phyloP scores from a whole-genome alignment of 2,797 vertebrate genomes.

The Luscinia megarhynchos region DNA sequence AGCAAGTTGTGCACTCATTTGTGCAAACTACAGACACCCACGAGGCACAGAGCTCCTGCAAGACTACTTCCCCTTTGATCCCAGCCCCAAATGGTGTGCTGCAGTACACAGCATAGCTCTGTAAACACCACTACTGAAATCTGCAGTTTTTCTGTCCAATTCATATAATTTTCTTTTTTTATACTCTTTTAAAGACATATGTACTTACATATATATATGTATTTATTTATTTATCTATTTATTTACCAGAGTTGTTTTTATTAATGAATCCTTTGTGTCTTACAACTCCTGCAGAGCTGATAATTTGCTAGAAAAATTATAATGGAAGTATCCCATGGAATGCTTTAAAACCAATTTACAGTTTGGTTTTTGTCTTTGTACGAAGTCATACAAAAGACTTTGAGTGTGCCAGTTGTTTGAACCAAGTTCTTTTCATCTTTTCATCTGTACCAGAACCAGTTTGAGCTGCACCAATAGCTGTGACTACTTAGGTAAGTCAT shows the following conservation, averaged over 20 bases:
- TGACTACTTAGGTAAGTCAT: background rate
- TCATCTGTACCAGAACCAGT: background rate
- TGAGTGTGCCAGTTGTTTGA: background rate
- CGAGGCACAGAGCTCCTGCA: background rate
- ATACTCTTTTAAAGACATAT: background rate
- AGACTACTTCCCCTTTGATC: background rate
- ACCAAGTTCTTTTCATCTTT: background rate
- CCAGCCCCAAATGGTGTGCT: background rate
- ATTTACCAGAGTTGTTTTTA: background rate
- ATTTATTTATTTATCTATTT: background rate
- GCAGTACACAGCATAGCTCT: background rate
- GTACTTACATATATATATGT: too few relatives aligned
- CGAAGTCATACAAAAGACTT: background rate
- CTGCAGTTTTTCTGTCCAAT: background rate
- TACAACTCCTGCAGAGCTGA: background rate
- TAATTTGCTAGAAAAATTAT: background rate
- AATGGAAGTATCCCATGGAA: background rate
- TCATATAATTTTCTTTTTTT: background rate
- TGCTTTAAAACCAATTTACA: background rate
- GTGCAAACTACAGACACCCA: background rate
- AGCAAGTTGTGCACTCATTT: background rate
- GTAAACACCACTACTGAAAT: background rate
- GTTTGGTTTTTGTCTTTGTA: background rate
- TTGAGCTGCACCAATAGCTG: accelerated
- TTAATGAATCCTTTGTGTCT: background rate